Evolutionary conservation across 37 sponge, comb jelly and placozoan species (phyloP).

Genomic region (Spongilla lacustris): DNA sequence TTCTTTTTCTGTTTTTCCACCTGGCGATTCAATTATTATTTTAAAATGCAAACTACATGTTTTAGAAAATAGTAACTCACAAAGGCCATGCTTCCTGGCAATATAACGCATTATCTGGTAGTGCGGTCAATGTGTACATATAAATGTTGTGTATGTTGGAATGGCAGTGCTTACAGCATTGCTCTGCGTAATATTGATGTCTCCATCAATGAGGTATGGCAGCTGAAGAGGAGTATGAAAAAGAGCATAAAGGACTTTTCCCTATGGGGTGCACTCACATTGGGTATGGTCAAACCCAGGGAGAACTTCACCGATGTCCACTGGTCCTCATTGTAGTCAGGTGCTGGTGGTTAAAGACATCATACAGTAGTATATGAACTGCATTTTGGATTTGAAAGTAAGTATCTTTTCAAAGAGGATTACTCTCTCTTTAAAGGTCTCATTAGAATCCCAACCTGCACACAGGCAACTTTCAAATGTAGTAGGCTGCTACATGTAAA

Average conservation of each 20-base stretch:
- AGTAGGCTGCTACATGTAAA: too few relatives aligned
- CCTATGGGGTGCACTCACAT: slow-evolving; percentile 61
- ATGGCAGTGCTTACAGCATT: slow-evolving; percentile 72
- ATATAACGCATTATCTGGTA: slow-evolving; percentile 65
- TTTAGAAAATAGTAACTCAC: slow-evolving; percentile 37
- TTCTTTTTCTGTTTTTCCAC: slow-evolving; percentile 48
- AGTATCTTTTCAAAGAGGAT: too few relatives aligned
- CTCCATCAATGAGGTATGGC: slow-evolving; percentile 92
- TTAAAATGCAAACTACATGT: not conserved
- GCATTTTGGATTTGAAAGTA: too few relatives aligned
- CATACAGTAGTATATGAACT: too few relatives aligned
- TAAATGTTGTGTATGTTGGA: too few relatives aligned
- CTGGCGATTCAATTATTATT: not conserved
- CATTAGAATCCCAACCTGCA: too few relatives aligned
- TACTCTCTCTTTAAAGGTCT: too few relatives aligned
- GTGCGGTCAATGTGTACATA: too few relatives aligned
- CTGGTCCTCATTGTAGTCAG: slow-evolving; percentile 48
- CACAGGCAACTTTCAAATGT: too few relatives aligned
- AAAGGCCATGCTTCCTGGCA: slow-evolving; percentile 55
- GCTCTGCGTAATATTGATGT: slow-evolving; percentile 79
- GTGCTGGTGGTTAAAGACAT: too few relatives aligned
- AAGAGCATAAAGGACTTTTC: too few relatives aligned
- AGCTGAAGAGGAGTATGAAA: slow-evolving; percentile 52
- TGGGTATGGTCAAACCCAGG: slow-evolving; percentile 83
- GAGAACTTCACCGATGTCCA: slow-evolving; percentile 79